phyloP scores from a whole-genome alignment of 1,140 invertebrate genomes.

The Cydia splendana region DNA sequence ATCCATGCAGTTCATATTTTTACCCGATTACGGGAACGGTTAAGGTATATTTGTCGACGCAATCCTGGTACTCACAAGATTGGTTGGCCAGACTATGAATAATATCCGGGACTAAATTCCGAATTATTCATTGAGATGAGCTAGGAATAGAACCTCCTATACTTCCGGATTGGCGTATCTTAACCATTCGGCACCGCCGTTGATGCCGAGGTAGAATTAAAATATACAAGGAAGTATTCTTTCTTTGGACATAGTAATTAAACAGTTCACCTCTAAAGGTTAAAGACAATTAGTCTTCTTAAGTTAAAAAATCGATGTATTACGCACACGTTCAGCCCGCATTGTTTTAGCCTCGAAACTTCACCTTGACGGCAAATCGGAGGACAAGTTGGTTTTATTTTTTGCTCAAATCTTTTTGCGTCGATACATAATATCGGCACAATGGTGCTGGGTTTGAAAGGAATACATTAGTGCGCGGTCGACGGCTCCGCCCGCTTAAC shows the following conservation, averaged over 20 bases:
- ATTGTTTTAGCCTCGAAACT: slow-evolving; percentile 55
- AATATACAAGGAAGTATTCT: neutral
- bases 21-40: no score
- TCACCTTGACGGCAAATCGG: slow-evolving; percentile 59
- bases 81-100: no score
- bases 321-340: slow-evolving; percentile 34
- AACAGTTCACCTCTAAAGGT: slow-evolving; percentile 26
- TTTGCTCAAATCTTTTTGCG: slow-evolving; percentile 62
- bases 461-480: slow-evolving; percentile 67
- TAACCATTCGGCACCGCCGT: neutral
- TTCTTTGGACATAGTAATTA: neutral
- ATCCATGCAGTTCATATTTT: no score
- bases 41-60: no score
- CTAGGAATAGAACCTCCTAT: no score
- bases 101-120: no score
- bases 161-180: no score
- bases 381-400: slow-evolving; percentile 61
- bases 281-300: slow-evolving; percentile 23
- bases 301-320: slow-evolving; percentile 5
- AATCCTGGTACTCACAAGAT: no score
- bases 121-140: no score
- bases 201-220: neutral
- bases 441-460: slow-evolving; percentile 67
- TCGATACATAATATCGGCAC: slow-evolving; percentile 62
- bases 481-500: slow-evolving; percentile 41